A percentile compares a stretch with the other conserved stretches of the same genome.
These are phyloP conservation scores for Fringilla coelebs DNA, from an alignment of 2,797 vertebrate species.

Conservation along the genomic window DNA sequence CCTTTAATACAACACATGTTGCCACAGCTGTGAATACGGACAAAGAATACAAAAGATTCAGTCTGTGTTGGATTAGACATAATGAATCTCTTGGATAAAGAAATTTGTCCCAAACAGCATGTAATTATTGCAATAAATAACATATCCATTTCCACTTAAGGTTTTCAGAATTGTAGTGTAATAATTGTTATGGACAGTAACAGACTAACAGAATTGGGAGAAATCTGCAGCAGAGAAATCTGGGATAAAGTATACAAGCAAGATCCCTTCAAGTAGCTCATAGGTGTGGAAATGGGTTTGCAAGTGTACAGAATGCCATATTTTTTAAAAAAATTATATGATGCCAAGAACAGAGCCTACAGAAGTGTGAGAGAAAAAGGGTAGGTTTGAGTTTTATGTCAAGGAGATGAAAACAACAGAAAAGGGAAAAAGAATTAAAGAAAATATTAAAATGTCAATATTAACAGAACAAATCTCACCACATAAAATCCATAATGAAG, in stretches of 20 bases:
- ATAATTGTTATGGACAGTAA: not conserved
- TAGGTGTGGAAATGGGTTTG: not conserved
- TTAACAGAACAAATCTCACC: not conserved
- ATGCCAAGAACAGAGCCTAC: not conserved
- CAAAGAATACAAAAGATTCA: not conserved
- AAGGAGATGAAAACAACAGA: not conserved
- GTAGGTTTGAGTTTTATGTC: not conserved
- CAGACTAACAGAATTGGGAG: not conserved
- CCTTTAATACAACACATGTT: not conserved
- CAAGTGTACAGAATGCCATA: not conserved
- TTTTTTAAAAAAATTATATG: not conserved
- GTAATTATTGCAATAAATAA: not conserved
- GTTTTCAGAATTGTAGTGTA: not conserved
- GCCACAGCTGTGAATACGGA: not conserved
- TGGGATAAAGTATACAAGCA: not conserved
- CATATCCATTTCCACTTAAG: not conserved
- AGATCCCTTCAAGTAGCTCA: not conserved
- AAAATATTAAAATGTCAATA: not conserved
- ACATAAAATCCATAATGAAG: not conserved
- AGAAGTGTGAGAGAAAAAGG: not conserved
- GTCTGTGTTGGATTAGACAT: not conserved
- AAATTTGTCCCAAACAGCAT: not conserved
- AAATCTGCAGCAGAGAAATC: not conserved
- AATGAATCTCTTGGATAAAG: not conserved
- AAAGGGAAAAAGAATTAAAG: not conserved